Evolutionary conservation across 1,140 invertebrate genomes (phyloP), one percentile per base, ranked within the genome.

Genomic region (Aplysia californica): DNA sequence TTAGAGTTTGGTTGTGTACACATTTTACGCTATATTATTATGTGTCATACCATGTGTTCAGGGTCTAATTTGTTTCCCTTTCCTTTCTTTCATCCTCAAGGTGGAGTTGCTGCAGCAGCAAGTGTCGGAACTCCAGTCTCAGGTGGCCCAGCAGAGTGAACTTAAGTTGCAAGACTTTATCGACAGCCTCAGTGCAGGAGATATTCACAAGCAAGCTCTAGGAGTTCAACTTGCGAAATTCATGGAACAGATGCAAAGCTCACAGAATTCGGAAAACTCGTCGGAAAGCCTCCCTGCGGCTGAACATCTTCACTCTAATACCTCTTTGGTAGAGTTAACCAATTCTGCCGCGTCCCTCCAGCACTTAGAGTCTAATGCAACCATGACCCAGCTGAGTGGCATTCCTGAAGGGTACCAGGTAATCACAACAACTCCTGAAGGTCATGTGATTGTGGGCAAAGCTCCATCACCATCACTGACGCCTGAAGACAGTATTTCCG

Each of bases 61-160:
- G 59, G 10, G 15, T 61, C 29, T 15, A 20, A 15, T 18, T 10
- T 10, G 10, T 10, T 18, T 18, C 10, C 10, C 26, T 20, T 10
- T 18, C 26, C 59, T 20, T 15, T 61, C 26, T 61, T 26, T 18
- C 15, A 18, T 3, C 41, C 55, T 69, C 20, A n/a, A 69, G 69
- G 69, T 71, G 2, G 69, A 71, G 33, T 33, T 71, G 21, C 55
- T 71, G 2, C 50, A 71, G 69, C 69, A 71, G 33, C 44, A 59
- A n/a, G 31, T 71, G 35, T 20, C 44, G 29, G 69, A 71, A 2
- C 31, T 71, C 20, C 50, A 71, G 31, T 15, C 69, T 6, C 69
- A 71, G 26, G 31, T 58, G 2, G 23, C 67, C 38, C 69, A 71
- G 23, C 69, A 58, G n/a, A 71, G 41, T 26, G 50, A 71, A 35